Conservation (phyloP, 2,888 invertebrate species). For the Liposcelis brunnea region DNA sequence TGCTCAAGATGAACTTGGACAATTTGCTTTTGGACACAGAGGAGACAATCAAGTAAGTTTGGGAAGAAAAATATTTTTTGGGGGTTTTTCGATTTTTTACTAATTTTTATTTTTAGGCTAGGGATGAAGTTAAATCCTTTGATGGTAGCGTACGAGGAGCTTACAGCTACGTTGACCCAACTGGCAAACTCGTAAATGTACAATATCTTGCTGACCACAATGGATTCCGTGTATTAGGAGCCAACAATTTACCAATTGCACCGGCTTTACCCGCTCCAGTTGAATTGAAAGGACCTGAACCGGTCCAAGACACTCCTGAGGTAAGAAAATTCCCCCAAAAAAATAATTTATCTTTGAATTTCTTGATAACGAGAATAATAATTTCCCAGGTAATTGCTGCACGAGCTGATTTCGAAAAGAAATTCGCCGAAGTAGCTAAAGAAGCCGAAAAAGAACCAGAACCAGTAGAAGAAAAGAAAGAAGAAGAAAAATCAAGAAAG, state of each 20-base stretch:
- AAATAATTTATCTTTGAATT: too few relatives aligned
- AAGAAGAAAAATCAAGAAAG: not conserved
- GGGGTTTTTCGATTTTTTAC: not conserved
- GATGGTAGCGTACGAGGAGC: constrained; percentile 17
- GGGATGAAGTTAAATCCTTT: constrained; percentile 17
- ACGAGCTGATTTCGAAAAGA: constrained; percentile 16
- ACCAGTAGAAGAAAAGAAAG: constrained; percentile 8
- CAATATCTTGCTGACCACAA: constrained; percentile 16
- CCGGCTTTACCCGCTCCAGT: constrained; percentile 16
- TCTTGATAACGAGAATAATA: too few relatives aligned
- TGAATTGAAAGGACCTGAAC: constrained; percentile 15
- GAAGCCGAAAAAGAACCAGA: constrained; percentile 10
- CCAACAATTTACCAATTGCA: constrained; percentile 19
- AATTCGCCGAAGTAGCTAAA: constrained; percentile 15
- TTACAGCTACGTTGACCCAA: constrained; percentile 18
- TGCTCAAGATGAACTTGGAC: constrained; percentile 19
- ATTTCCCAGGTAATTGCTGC: constrained; percentile 16
- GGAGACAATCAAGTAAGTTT: constrained; percentile 17
- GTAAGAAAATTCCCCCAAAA: constrained; percentile 12
- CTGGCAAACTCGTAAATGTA: constrained; percentile 18
- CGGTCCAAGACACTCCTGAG: constrained; percentile 20
- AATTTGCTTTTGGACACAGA: constrained; percentile 19
- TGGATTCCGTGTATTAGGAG: constrained; percentile 20
- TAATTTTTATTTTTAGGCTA: constrained; percentile 12
- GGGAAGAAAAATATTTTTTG: not conserved